phyloP scores from a whole-genome alignment of 2,113 vertebrate species.

The Neolamprologus ventralis region DNA sequence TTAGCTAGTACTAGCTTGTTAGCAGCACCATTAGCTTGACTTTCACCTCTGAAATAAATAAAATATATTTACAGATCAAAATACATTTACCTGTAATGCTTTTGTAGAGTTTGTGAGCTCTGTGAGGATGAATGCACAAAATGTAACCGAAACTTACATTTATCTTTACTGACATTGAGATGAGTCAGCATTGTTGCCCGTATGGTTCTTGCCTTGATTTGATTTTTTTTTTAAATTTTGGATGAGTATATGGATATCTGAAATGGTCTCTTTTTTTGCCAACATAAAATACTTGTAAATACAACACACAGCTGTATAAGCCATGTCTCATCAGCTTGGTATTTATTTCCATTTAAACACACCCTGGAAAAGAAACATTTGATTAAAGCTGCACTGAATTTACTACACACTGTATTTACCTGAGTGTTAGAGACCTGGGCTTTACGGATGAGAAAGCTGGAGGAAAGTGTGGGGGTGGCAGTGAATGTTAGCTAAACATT shows the following conservation, averaged over 20 bases:
- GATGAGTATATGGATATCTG: not conserved
- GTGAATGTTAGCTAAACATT: not conserved
- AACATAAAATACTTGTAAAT: not conserved
- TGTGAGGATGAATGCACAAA: not conserved
- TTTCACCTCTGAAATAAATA: not conserved
- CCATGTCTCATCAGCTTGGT: not conserved
- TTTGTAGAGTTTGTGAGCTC: not conserved
- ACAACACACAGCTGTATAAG: not conserved
- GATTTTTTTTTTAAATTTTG: accelerated
- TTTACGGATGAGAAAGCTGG: not conserved
- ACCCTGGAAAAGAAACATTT: not conserved
- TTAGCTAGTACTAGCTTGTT: not conserved
- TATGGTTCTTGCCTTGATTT: not conserved
- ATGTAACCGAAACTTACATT: not conserved
- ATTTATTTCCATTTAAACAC: not conserved
- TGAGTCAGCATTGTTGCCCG: not conserved
- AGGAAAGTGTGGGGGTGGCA: not conserved
- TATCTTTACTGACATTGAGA: not conserved
- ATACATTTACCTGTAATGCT: not conserved
- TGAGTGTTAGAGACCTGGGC: not conserved
- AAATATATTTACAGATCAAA: not conserved
- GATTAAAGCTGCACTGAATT: not conserved
- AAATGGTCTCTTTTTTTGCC: not conserved
- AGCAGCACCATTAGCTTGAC: not conserved
- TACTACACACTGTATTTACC: not conserved